Evolutionary conservation across 2,113 vertebrate species (phyloP).

Genomic region (Seriola aureovittata): DNA sequence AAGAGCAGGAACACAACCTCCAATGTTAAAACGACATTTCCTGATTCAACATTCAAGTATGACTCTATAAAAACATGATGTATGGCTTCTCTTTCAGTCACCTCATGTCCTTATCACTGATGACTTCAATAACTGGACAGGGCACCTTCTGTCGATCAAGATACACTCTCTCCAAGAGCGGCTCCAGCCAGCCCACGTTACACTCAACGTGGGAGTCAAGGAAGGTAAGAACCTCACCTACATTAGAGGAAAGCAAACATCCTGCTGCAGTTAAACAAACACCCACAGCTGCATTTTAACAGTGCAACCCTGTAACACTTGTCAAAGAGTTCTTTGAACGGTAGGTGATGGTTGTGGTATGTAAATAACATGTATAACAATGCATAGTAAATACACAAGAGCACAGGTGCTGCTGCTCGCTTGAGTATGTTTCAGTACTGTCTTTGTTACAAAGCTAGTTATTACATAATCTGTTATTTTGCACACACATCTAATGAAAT

Average conservation of each 20-base stretch:
- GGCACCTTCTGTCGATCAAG: slow-evolving; percentile 90
- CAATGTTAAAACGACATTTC: neutral
- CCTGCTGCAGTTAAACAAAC: slow-evolving; percentile 39
- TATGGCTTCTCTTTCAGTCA: slow-evolving; percentile 18
- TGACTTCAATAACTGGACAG: slow-evolving; percentile 97
- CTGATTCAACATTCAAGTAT: neutral
- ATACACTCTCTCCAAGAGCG: slow-evolving; percentile 91
- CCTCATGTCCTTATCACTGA: slow-evolving; percentile 98
- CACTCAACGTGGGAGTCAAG: slow-evolving; percentile 97
- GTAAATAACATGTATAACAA: neutral
- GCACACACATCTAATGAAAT: too few relatives aligned
- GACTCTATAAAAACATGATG: slow-evolving; percentile 36
- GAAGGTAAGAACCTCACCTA: slow-evolving; percentile 95
- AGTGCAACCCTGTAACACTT: neutral
- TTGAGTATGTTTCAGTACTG: neutral
- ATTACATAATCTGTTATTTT: neutral
- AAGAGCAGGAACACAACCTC: slow-evolving; percentile 10
- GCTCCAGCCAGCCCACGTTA: slow-evolving; percentile 97
- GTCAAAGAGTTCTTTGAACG: neutral
- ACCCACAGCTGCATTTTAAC: neutral
- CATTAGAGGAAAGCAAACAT: slow-evolving; percentile 36
- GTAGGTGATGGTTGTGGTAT: neutral
- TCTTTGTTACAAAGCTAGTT: neutral
- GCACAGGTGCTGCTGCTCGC: neutral
- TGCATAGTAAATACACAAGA: neutral